Evolutionary conservation across 1,140 invertebrate species (phyloP).

Genomic region (Zaprionus ghesquierei): DNA sequence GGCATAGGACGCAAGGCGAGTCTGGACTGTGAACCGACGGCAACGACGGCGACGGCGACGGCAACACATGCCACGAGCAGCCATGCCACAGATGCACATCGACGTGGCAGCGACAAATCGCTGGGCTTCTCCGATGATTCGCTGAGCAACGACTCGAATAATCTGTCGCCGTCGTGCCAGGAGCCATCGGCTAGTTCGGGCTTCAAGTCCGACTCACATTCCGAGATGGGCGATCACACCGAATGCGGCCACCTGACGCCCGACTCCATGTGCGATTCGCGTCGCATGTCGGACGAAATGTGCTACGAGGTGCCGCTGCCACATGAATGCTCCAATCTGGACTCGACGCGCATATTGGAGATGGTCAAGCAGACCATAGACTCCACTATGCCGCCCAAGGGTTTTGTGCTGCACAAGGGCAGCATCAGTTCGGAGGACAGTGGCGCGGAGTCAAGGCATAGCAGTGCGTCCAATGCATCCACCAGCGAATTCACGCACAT

Average conservation of each 20-base stretch:
- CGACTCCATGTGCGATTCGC: slow-evolving; percentile 80
- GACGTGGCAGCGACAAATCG: slow-evolving; percentile 85
- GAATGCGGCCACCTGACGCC: slow-evolving; percentile 79
- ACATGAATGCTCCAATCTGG: slow-evolving; percentile 90
- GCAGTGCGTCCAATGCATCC: slow-evolving; percentile 66
- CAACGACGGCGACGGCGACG: neutral
- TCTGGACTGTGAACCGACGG: slow-evolving; percentile 84
- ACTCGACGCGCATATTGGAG: slow-evolving; percentile 90
- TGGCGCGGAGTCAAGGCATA: slow-evolving; percentile 59
- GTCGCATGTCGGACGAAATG: slow-evolving; percentile 83
- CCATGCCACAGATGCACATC: slow-evolving; percentile 56
- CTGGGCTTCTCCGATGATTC: slow-evolving; percentile 88
- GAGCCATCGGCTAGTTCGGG: slow-evolving; percentile 82
- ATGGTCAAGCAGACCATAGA: slow-evolving; percentile 92
- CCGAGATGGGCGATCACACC: slow-evolving; percentile 80
- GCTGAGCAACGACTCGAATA: slow-evolving; percentile 85
- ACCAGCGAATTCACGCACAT: slow-evolving; percentile 2
- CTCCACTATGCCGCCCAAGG: slow-evolving; percentile 89
- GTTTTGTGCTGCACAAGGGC: slow-evolving; percentile 85
- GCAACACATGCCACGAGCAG: slow-evolving; percentile 15
- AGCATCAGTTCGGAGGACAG: slow-evolving; percentile 67
- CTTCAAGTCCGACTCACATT: slow-evolving; percentile 82
- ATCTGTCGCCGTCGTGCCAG: slow-evolving; percentile 80
- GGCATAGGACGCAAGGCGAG: slow-evolving; percentile 89
- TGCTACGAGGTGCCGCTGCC: slow-evolving; percentile 89